Conservation (phyloP, 2,113 vertebrate genomes). For the Centropristis striata region DNA sequence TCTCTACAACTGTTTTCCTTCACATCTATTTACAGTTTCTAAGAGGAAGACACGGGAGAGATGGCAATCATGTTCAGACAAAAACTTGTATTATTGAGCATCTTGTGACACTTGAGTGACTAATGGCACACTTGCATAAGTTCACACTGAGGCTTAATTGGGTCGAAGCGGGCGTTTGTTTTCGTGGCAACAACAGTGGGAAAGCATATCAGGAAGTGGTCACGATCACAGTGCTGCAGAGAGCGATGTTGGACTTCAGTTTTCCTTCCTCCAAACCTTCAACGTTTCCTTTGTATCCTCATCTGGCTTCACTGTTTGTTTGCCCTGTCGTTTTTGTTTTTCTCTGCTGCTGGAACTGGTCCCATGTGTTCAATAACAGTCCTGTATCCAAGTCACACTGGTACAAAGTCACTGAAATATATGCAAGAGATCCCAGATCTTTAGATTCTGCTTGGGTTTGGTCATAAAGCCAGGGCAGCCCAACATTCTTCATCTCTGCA, state of each 20-base stretch:
- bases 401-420: neutral
- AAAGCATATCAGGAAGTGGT: conserved; percentile 58
- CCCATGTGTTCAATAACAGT: conserved; percentile 34
- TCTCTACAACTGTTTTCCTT: conserved; percentile 30
- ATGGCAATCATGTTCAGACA: conserved; percentile 44
- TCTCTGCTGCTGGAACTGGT: conserved; percentile 20
- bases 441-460: conserved; percentile 12
- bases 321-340: neutral
- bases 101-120: conserved; percentile 3
- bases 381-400: conserved; percentile 6
- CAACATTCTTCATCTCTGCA: neutral
- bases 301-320: conserved; percentile 16
- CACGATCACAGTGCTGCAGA: conserved; percentile 56
- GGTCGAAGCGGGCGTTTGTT: conserved; percentile 23
- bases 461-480: neutral
- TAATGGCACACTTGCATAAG: conserved; percentile 33
- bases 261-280: conserved; percentile 46
- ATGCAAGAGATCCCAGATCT: neutral
- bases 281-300: conserved; percentile 36
- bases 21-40: conserved; percentile 55
- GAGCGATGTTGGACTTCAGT: conserved; percentile 24
- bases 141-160: conserved; percentile 29
- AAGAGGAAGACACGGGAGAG: conserved; percentile 7
- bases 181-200: conserved; percentile 32
- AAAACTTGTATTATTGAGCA: conserved; percentile 10